phyloP scores from a whole-genome alignment of 2,888 invertebrate species.

The Agrotis segetum region DNA sequence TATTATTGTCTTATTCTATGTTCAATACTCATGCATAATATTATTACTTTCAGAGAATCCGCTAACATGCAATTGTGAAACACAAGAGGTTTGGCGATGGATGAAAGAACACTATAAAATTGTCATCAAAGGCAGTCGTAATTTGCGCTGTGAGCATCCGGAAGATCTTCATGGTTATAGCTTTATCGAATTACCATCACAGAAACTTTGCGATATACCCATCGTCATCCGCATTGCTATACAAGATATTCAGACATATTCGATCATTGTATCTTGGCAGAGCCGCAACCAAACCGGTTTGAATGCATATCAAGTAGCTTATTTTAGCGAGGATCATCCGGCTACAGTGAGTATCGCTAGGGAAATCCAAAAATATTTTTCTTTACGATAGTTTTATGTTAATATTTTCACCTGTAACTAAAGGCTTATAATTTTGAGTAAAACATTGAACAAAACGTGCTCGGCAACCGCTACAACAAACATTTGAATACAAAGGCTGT shows the following conservation, averaged over 20 bases:
- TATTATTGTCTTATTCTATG: too few relatives aligned
- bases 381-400: constrained; percentile 40
- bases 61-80: constrained; percentile 96
- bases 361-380: constrained; percentile 45
- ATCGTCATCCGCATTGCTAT: constrained; percentile 96
- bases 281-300: constrained; percentile 96
- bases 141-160: constrained; percentile 95
- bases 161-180: constrained; percentile 94
- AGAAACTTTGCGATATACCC: constrained; percentile 96
- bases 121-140: constrained; percentile 90
- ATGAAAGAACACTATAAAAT: constrained; percentile 96
- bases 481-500: constrained; percentile 90
- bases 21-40: constrained; percentile 22
- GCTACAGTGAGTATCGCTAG: constrained; percentile 87
- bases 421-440: constrained; percentile 74
- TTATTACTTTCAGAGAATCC: constrained; percentile 94
- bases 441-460: constrained; percentile 78
- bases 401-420: constrained; percentile 70
- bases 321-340: constrained; percentile 92
- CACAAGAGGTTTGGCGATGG: constrained; percentile 98
- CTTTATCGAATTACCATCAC: constrained; percentile 95
- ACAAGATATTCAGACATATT: constrained; percentile 96
- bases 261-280: constrained; percentile 97
- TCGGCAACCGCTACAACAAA: constrained; percentile 85
- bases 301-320: constrained; percentile 96